phyloP scores from a whole-genome alignment of 2,888 invertebrate species.

The Chelonus formosanus region DNA sequence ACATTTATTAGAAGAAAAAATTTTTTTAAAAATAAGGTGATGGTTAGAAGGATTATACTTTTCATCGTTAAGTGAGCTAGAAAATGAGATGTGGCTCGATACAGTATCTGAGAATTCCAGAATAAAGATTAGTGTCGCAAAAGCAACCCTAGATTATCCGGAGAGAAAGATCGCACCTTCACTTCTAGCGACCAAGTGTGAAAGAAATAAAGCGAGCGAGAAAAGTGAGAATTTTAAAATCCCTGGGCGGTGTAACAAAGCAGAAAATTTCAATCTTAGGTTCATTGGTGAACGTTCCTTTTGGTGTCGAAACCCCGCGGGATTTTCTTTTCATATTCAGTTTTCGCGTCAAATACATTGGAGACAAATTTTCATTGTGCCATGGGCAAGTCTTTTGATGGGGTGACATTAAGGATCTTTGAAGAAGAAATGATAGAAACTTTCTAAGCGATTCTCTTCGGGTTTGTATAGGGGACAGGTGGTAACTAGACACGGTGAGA shows the following conservation, averaged over 20 bases:
- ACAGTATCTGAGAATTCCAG: constrained; percentile 6
- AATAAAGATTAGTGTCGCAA: constrained; percentile 7
- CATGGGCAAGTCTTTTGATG: constrained; percentile 12
- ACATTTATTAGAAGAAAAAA: not conserved
- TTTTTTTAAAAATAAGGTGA: not conserved
- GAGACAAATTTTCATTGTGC: constrained; percentile 64
- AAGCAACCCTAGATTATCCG: constrained; percentile 38
- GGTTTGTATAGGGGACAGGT: constrained; percentile 53
- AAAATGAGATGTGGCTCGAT: constrained; percentile 1
- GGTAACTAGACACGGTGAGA: constrained; percentile 49
- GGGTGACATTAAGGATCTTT: constrained; percentile 26
- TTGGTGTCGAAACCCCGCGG: constrained; percentile 20
- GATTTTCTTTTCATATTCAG: constrained; percentile 47
- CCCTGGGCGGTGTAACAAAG: constrained; percentile 53
- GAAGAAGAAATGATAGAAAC: constrained; percentile 34
- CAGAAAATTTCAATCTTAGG: constrained; percentile 53
- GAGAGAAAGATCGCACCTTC: constrained; percentile 28
- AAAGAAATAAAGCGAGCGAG: constrained; percentile 14
- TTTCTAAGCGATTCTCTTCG: constrained; percentile 44
- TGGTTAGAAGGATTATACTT: not conserved
- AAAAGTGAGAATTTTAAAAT: constrained; percentile 35
- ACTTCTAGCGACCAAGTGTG: constrained; percentile 17
- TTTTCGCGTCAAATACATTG: constrained; percentile 62
- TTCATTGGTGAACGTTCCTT: constrained; percentile 11
- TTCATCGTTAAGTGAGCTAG: not conserved